Conservation (phyloP, 2,797 vertebrate species). For the Macropodus opercularis region DNA sequence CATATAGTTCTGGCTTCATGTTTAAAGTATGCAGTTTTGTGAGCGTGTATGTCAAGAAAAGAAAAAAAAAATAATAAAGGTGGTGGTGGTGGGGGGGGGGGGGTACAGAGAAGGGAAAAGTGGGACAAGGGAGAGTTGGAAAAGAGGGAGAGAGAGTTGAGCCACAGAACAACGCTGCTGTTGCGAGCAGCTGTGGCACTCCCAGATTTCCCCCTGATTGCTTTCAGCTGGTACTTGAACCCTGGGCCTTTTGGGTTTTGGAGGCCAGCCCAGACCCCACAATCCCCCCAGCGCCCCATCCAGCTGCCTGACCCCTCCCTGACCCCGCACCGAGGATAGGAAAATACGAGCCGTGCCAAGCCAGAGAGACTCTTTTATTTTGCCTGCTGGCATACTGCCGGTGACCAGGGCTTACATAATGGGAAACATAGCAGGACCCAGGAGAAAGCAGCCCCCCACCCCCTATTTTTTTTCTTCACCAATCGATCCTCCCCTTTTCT, state of each 20-base stretch:
- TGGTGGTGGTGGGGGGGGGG: too few relatives aligned
- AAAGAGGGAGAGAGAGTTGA: constrained; percentile 71
- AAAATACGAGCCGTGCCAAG: constrained; percentile 99
- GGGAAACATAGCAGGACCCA: constrained; percentile 99
- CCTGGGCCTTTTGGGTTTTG: constrained; percentile 97
- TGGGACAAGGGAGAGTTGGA: constrained; percentile 69
- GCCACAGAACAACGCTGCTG: constrained; percentile 81
- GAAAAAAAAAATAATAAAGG: constrained; percentile 53
- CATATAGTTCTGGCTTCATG: constrained; percentile 76
- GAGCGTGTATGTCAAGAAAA: constrained; percentile 32
- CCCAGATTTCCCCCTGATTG: constrained; percentile 97
- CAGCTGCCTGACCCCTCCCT: constrained; percentile 99
- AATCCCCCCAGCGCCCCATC: constrained; percentile 99
- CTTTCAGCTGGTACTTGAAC: constrained; percentile 99
- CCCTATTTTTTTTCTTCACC: constrained; percentile 73
- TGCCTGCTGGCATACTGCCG: constrained; percentile 99
- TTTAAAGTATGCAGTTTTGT: constrained; percentile 78
- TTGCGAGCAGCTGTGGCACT: constrained; percentile 98
- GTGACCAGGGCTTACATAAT: constrained; percentile 99
- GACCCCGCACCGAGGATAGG: constrained; percentile 99
- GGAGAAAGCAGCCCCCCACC: constrained; percentile 90
- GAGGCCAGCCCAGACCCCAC: constrained; percentile 99
- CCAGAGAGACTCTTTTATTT: constrained; percentile 99
- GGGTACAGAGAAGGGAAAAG: constrained; percentile 58
- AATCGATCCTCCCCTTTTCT: constrained; percentile 80